Conservation (phyloP, 2,797 vertebrate species). For the Phataginus tetradactyla region DNA sequence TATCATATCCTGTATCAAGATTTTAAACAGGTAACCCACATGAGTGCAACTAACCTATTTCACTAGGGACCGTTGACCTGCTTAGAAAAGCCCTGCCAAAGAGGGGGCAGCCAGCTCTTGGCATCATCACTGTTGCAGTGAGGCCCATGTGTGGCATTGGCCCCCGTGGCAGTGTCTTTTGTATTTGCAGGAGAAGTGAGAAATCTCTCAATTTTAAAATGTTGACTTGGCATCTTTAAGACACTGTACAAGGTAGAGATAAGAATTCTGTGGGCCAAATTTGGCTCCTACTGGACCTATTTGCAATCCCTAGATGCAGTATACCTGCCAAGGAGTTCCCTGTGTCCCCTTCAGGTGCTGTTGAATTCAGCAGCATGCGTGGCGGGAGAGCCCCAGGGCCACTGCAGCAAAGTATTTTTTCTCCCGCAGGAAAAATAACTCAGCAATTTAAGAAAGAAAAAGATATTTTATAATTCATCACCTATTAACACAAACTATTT, state of each 20-base stretch:
- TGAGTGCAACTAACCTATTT: neutral
- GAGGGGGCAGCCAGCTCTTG: neutral
- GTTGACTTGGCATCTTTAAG: conserved; percentile 14
- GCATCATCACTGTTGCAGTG: neutral
- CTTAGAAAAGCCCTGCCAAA: neutral
- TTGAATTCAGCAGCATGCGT: neutral
- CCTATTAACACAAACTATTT: neutral
- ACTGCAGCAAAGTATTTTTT: neutral
- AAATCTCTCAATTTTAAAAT: neutral
- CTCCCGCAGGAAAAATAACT: neutral
- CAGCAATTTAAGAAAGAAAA: conserved; percentile 36
- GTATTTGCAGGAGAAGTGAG: neutral
- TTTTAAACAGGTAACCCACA: neutral
- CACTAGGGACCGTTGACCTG: neutral
- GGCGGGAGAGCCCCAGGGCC: neutral
- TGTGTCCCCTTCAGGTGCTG: neutral
- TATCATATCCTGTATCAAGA: neutral
- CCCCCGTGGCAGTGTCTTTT: neutral
- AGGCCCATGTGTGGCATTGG: neutral
- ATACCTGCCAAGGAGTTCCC: neutral
- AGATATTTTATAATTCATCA: neutral
- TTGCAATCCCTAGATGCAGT: neutral
- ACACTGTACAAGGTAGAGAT: neutral
- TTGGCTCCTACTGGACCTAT: neutral
- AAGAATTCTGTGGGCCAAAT: neutral